Conservation (phyloP, 2,113 vertebrate species). For the Baryphthengus martii region DNA sequence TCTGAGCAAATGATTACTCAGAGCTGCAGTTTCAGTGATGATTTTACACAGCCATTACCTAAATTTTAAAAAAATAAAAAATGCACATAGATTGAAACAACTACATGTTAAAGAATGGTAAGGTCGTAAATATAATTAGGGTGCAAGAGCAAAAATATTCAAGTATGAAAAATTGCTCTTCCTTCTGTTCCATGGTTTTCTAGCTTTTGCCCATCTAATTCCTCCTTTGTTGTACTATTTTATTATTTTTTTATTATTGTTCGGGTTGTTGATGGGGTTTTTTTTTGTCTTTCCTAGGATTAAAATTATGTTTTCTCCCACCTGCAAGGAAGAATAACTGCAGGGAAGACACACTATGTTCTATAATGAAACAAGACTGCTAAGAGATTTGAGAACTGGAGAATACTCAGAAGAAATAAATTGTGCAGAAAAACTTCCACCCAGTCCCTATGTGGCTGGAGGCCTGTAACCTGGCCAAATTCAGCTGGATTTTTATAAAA, state of each 20-base stretch:
- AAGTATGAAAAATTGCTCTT: not conserved
- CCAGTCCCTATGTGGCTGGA: not conserved
- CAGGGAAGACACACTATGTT: not conserved
- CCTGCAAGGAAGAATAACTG: not conserved
- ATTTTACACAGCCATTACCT: not conserved
- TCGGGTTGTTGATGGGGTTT: not conserved
- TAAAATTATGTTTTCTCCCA: not conserved
- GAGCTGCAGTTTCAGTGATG: not conserved
- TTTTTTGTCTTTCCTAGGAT: not conserved
- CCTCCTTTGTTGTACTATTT: accelerated
- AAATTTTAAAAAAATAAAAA: not conserved
- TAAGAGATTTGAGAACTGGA: not conserved
- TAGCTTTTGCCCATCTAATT: not conserved
- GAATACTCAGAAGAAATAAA: not conserved
- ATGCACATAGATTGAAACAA: not conserved
- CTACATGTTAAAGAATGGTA: not conserved
- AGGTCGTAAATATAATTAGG: not conserved
- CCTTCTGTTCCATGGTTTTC: not conserved
- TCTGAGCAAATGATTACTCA: not conserved
- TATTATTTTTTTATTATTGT: no score
- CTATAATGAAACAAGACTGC: not conserved
- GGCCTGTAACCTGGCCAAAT: not conserved
- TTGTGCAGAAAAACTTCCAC: not conserved
- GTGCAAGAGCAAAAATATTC: not conserved
- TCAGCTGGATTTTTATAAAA: not conserved